phyloP scores from a whole-genome alignment of 2,888 invertebrate species.

The Brachyptera putata region DNA sequence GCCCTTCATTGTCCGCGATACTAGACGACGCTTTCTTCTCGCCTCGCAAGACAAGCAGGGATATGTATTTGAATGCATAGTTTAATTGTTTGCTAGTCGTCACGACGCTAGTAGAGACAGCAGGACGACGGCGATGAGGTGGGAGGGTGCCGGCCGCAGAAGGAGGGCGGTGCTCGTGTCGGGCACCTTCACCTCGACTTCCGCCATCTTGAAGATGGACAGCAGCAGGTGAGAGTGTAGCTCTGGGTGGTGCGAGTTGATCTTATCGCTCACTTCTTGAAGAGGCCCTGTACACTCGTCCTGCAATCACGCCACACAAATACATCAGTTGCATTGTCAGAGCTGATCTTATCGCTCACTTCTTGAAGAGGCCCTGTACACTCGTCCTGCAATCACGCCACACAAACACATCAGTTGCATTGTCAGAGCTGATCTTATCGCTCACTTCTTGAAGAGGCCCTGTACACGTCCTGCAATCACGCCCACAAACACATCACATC shows the following conservation, averaged over 20 bases:
- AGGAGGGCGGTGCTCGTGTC: constrained; percentile 48
- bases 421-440: too few relatives aligned
- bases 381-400: constrained; percentile 78
- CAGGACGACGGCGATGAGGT: background rate
- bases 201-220: constrained; percentile 89
- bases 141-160: constrained; percentile 1
- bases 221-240: constrained; percentile 81
- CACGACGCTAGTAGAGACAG: constrained; percentile 24
- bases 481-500: too few relatives aligned
- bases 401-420: too few relatives aligned
- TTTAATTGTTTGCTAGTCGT: constrained; percentile 18
- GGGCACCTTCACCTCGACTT: constrained; percentile 82
- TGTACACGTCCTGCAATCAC: too few relatives aligned
- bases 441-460: too few relatives aligned
- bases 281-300: constrained; percentile 79
- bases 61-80: constrained; percentile 9
- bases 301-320: constrained; percentile 48
- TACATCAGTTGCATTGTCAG: constrained; percentile 41
- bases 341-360: constrained; percentile 79
- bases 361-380: constrained; percentile 77
- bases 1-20: too few relatives aligned
- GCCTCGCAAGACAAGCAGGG: background rate
- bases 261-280: constrained; percentile 75
- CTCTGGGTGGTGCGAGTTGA: constrained; percentile 79
- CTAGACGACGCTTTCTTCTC: background rate